Conservation (phyloP, 2,797 vertebrate species). For the Morelia viridis region DNA sequence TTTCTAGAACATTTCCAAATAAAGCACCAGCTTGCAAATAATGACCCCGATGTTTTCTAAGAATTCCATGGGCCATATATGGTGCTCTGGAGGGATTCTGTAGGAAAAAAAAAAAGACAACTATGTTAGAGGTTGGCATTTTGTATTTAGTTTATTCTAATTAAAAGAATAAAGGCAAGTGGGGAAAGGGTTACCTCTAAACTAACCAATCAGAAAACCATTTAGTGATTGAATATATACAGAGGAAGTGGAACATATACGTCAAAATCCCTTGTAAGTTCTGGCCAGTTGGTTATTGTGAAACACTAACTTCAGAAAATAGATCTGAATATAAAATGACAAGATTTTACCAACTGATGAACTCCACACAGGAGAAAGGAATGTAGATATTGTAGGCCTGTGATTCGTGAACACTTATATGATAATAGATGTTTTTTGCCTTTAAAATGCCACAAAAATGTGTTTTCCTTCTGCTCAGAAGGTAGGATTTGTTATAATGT, state of each 20-base stretch:
- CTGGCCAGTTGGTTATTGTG: not conserved
- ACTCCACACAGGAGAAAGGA: not conserved
- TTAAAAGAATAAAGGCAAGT: not conserved
- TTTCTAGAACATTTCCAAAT: not conserved
- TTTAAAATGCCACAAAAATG: not conserved
- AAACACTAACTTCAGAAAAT: not conserved
- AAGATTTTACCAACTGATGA: not conserved
- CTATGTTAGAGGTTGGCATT: not conserved
- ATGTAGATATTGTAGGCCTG: not conserved
- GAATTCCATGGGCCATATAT: not conserved
- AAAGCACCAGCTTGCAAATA: not conserved
- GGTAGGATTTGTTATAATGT: not conserved
- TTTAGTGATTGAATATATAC: not conserved
- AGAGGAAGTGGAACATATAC: not conserved
- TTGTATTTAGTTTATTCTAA: not conserved
- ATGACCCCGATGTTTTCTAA: not conserved
- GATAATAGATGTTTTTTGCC: not conserved
- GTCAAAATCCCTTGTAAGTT: not conserved
- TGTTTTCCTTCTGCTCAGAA: not conserved
- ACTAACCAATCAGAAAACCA: not conserved
- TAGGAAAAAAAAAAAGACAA: not conserved
- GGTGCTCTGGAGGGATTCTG: not conserved
- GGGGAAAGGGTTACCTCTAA: not conserved
- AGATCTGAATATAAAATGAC: not conserved
- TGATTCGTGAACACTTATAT: not conserved